phyloP scores from a whole-genome alignment of 1,140 invertebrate species.

The Procambarus clarkii region DNA sequence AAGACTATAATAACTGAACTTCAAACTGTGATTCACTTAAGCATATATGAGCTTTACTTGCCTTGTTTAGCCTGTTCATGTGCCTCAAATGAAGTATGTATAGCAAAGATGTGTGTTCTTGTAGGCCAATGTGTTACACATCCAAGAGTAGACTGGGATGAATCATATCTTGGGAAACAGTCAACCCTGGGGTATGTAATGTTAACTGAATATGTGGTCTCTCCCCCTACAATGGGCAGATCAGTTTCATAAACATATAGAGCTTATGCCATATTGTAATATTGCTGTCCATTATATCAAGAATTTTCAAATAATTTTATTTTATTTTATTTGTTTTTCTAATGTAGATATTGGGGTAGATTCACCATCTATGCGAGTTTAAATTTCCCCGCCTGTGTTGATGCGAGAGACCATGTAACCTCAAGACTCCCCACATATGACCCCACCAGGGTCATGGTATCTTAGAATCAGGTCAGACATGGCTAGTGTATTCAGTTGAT shows the following conservation, averaged over 20 bases:
- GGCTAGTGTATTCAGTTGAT: conserved; percentile 44
- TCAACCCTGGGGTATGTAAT: conserved; percentile 57
- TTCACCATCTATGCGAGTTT: conserved; percentile 1
- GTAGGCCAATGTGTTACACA: conserved; percentile 62
- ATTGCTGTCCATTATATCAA: conserved; percentile 44
- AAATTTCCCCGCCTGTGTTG: conserved; percentile 41
- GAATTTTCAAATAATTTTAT: neutral
- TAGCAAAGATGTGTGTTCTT: conserved; percentile 65
- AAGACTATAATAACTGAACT: conserved; percentile 60
- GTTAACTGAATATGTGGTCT: conserved; percentile 60
- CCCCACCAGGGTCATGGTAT: conserved; percentile 34
- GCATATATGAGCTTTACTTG: conserved; percentile 69
- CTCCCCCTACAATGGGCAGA: conserved; percentile 55
- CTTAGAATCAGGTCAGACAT: conserved; percentile 45
- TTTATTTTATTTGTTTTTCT: neutral
- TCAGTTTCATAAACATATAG: conserved; percentile 11
- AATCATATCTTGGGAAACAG: conserved; percentile 40
- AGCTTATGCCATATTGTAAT: conserved; percentile 33
- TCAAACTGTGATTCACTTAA: conserved; percentile 67
- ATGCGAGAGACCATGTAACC: conserved; percentile 62
- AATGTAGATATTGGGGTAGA: conserved; percentile 8
- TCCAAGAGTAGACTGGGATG: conserved; percentile 33
- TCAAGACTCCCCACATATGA: conserved; percentile 57
- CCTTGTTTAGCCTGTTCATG: conserved; percentile 69
- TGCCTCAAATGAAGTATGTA: conserved; percentile 62